Evolutionary conservation across 35 echinoderm and acorn worm genomes (phyloP).

Genomic region (Patiria miniata): DNA sequence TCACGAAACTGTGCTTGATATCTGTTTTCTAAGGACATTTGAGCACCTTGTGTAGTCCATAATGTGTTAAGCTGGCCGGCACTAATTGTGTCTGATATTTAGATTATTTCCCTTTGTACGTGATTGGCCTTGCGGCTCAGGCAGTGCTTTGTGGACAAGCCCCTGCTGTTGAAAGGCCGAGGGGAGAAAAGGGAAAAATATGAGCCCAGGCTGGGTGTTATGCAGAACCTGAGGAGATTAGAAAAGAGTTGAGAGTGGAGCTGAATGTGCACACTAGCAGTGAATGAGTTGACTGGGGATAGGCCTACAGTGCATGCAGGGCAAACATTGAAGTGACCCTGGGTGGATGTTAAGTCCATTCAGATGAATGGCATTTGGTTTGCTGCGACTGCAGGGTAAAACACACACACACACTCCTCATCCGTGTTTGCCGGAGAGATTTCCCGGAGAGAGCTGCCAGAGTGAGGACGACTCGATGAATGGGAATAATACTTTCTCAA

Average conservation of each 20-base stretch:
- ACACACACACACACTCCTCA: not conserved
- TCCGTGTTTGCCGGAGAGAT: not conserved
- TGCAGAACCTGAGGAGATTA: too few relatives aligned
- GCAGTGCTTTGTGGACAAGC: not conserved
- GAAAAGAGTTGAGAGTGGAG: too few relatives aligned
- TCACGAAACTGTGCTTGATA: too few relatives aligned
- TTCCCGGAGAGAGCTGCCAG: not conserved
- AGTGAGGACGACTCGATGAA: too few relatives aligned
- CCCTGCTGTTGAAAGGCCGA: not conserved
- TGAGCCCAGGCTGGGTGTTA: too few relatives aligned
- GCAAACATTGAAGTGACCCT: not conserved
- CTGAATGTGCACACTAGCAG: not conserved
- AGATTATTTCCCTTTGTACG: slow-evolving; percentile 19
- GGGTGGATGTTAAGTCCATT: not conserved
- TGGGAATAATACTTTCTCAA: not conserved
- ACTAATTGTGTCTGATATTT: not conserved
- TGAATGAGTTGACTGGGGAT: not conserved
- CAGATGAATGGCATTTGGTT: not conserved
- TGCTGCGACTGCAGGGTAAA: not conserved
- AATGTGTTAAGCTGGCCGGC: not conserved
- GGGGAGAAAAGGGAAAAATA: not conserved
- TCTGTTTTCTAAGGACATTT: too few relatives aligned
- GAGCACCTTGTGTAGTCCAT: too few relatives aligned
- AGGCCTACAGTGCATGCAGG: not conserved
- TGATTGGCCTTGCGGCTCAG: not conserved